Evolutionary conservation across 1,140 invertebrate genomes (phyloP).

Genomic region (Psilanteris sp.): DNA sequence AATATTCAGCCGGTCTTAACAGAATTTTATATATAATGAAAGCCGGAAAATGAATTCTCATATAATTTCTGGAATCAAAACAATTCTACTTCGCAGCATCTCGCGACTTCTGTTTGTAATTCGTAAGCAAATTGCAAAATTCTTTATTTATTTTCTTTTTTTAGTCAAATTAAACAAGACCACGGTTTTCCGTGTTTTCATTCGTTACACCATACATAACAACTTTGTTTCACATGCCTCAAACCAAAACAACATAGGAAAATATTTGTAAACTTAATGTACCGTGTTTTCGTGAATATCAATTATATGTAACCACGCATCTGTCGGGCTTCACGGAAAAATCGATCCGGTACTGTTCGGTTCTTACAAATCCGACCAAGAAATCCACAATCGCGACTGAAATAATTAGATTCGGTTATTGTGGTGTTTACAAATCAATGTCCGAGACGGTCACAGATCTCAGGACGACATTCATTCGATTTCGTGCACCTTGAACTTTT

Average conservation of each 20-base stretch:
- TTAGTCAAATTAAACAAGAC: too few species aligned
- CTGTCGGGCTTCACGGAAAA: slow-evolving; percentile 22
- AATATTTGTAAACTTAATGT: slow-evolving; percentile 41
- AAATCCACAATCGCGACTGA: slow-evolving; percentile 58
- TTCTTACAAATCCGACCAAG: slow-evolving; percentile 6
- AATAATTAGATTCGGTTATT: slow-evolving; percentile 68
- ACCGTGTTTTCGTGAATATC: slow-evolving; percentile 39
- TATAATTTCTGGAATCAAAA: too few species aligned
- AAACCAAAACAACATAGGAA: not conserved
- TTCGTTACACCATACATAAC: too few species aligned
- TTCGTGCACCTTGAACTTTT: slow-evolving; percentile 63
- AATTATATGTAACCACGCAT: slow-evolving; percentile 26
- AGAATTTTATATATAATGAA: too few species aligned
- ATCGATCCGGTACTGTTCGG: slow-evolving; percentile 22
- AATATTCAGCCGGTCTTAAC: too few species aligned
- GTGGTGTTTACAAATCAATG: slow-evolving; percentile 51
- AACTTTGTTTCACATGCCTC: too few species aligned
- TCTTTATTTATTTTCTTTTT: too few species aligned
- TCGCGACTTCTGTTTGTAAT: too few species aligned
- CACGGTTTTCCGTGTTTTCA: too few species aligned
- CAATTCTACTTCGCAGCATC: too few species aligned
- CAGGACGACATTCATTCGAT: slow-evolving; percentile 66
- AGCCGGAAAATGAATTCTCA: too few species aligned
- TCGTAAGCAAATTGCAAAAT: too few species aligned
- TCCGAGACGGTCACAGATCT: slow-evolving; percentile 66